Conservation (phyloP, 1,140 invertebrate genomes). For the Gryon sp. region DNA sequence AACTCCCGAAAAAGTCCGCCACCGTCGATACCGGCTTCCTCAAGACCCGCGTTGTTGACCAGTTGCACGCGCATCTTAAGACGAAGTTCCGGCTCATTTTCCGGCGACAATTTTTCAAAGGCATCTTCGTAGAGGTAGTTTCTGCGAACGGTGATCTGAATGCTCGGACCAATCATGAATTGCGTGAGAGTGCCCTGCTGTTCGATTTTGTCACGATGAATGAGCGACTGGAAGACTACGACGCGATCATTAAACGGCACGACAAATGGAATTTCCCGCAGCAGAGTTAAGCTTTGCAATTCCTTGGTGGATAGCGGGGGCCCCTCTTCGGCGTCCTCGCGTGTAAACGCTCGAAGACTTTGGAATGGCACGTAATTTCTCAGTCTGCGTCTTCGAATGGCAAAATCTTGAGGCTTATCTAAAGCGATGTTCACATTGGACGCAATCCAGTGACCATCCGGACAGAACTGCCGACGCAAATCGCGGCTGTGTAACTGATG, state of each 20-base stretch:
- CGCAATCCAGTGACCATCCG: constrained; percentile 88
- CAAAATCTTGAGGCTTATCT: constrained; percentile 83
- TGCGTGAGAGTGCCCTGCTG: constrained; percentile 86
- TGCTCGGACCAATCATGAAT: constrained; percentile 87
- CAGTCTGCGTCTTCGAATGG: constrained; percentile 79
- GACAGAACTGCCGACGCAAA: constrained; percentile 87
- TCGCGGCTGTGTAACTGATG: constrained; percentile 91
- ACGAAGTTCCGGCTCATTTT: constrained; percentile 94
- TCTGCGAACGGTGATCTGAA: constrained; percentile 90
- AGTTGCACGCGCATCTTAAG: constrained; percentile 93
- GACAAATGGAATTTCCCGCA: constrained; percentile 96
- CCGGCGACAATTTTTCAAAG: constrained; percentile 93
- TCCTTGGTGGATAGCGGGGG: constrained; percentile 93
- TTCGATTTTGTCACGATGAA: constrained; percentile 85
- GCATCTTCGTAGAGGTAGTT: constrained; percentile 98
- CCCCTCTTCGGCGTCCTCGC: constrained; percentile 85
- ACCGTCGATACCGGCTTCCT: constrained; percentile 98
- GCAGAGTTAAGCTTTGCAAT: constrained; percentile 90
- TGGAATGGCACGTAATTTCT: constrained; percentile 83
- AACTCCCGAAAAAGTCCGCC: constrained; percentile 97
- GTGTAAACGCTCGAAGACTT: constrained; percentile 81
- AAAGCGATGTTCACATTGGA: constrained; percentile 84
- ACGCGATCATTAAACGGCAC: constrained; percentile 94
- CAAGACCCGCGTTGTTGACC: constrained; percentile 92
- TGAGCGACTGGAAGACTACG: constrained; percentile 89